Base-by-base conservation (phyloP, 2,888 invertebrate species). In the Camptogramma bilineatum region DNA sequence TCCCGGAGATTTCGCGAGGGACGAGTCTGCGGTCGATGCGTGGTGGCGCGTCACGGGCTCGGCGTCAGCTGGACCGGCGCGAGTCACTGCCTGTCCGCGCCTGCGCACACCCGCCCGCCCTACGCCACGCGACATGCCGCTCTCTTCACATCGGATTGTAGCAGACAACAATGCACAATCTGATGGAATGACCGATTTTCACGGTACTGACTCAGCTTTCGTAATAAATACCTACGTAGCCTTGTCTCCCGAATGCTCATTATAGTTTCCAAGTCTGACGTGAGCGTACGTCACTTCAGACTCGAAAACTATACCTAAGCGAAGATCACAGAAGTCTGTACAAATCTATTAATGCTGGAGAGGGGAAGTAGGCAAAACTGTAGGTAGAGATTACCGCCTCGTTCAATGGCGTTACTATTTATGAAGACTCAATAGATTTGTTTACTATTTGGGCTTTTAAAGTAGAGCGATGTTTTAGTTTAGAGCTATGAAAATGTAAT, bases 1-100 rank as follows among this genome's bases (percentile, higher is more conserved):
- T 68, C 80, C 79, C 76, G 76, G 69, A 74, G 75, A 76, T 76
- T 80, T 80, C 67, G 75, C 75, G 74, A 76, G 75, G 73, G 78
- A 76, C 78, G 80, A 77, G 51, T 79, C 78, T 77, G 80, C 82
- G 80, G 78, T 85, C 80, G 83, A 83, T 81, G 86, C 85, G 87
- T 81, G 74, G 77, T 75, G 74, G 70, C 79, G 83, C 89, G 89
- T 86, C 87, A 87, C 86, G 79, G 79, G 77, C 76, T 78, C 80
- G 81, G 80, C 78, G 88, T 90, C 91, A 90, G 91, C 90, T 90
- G 90, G 78, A 85, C 80, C 78, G 75, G 73, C 77, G 77, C 47
- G 53, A 54, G 87, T 82, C 87, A 84, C 82, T 82, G 78, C 79
- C 77, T 75, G 66, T 67, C 76, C 86, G 90, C 88, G 87, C 88